Evolutionary conservation across 2,888 invertebrate species (phyloP).

Genomic region (Neoscelio sp.): DNA sequence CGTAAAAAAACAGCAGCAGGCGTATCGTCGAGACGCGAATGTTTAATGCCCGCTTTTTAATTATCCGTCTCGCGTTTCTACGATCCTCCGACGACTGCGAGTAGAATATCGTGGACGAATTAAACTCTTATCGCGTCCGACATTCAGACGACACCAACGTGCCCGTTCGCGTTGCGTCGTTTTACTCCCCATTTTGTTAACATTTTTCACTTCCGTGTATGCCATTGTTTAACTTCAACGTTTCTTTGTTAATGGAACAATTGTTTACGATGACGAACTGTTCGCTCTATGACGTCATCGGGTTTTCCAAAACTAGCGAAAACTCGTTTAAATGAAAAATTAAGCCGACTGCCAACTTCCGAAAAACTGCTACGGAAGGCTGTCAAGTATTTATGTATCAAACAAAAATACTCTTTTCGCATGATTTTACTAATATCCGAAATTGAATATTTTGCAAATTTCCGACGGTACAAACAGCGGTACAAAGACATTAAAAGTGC

Average conservation of each 20-base stretch:
- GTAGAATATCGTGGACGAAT: slow-evolving; percentile 53
- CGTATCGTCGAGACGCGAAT: too few relatives aligned
- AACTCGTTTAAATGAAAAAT: too few relatives aligned
- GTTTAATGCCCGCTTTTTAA: slow-evolving; percentile 48
- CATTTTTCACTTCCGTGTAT: slow-evolving; percentile 15
- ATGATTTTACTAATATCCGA: too few relatives aligned
- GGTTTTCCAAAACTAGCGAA: too few relatives aligned
- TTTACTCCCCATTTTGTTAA: slow-evolving; percentile 17
- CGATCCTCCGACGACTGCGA: slow-evolving; percentile 33
- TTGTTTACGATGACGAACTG: slow-evolving; percentile 42
- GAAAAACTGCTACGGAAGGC: too few relatives aligned
- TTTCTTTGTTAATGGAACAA: slow-evolving; percentile 27
- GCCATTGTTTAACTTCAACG: slow-evolving; percentile 34
- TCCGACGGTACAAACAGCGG: too few relatives aligned
- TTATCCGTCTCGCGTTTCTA: slow-evolving; percentile 47
- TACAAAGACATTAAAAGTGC: too few relatives aligned
- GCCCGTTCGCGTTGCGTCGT: slow-evolving; percentile 25
- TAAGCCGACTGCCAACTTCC: too few relatives aligned
- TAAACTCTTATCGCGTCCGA: slow-evolving; percentile 56
- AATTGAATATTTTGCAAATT: too few relatives aligned
- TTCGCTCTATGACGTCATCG: slow-evolving; percentile 16
- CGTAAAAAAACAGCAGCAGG: slow-evolving; percentile 4
- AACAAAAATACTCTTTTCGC: too few relatives aligned
- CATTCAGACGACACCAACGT: slow-evolving; percentile 52
- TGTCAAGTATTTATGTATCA: too few relatives aligned